Evolutionary conservation across 2,797 vertebrate genomes (phyloP).

Genomic region (Sebastes nivosus): DNA sequence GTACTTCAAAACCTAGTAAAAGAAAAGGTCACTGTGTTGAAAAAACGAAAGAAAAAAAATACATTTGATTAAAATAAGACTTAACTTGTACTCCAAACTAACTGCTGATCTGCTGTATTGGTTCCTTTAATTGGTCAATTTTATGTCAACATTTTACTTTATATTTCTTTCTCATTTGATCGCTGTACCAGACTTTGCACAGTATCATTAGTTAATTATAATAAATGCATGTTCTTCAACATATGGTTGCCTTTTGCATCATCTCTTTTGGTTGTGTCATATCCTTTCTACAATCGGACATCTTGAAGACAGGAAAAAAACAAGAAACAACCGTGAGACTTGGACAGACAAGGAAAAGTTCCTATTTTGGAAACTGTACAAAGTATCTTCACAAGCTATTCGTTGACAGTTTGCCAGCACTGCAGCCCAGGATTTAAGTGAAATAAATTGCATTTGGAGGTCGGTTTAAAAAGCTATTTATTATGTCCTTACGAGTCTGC

Average conservation of each 20-base stretch:
- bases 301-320: too few relatives aligned
- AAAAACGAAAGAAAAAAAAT: not conserved
- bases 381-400: not conserved
- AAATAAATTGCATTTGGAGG: not conserved
- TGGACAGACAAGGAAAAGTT: not conserved
- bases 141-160: too few relatives aligned
- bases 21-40: not conserved
- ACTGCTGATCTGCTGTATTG: too few relatives aligned
- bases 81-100: not conserved
- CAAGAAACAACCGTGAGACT: not conserved
- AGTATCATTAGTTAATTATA: too few relatives aligned
- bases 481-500: not conserved
- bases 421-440: too few relatives aligned
- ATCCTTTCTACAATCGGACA: too few relatives aligned
- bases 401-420: not conserved
- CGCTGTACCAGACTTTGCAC: too few relatives aligned
- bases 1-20: not conserved
- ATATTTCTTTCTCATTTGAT: too few relatives aligned
- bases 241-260: too few relatives aligned
- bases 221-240: too few relatives aligned
- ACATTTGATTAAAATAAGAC: not conserved
- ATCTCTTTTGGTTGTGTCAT: too few relatives aligned
- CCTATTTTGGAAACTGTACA: not conserved
- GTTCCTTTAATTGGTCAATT: too few relatives aligned
- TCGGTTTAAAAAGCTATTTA: not conserved